A percentile compares a stretch with the other conserved stretches of the same genome.
phyloP scores from a whole-genome alignment of 2,797 vertebrate species.

The Enteromius viviparus region DNA sequence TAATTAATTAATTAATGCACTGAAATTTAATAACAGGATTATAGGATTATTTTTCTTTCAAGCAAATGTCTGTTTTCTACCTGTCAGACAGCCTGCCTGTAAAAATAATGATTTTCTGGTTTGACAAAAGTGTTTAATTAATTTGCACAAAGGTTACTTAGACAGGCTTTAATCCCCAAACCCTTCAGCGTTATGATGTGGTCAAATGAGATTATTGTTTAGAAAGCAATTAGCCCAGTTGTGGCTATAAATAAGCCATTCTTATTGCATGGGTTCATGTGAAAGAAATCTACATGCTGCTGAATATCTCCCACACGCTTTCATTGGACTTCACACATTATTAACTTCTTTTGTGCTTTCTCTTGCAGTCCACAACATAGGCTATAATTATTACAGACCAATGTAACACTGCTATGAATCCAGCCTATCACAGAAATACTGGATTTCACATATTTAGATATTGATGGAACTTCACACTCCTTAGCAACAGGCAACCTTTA shows the following conservation, averaged over 20 bases:
- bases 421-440: not conserved
- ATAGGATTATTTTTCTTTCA: not conserved
- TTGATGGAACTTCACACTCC: constrained; percentile 72
- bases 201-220: not conserved
- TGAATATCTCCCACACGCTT: not conserved
- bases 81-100: not conserved
- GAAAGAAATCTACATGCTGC: not conserved
- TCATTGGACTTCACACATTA: constrained; percentile 29
- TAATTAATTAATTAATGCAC: not conserved
- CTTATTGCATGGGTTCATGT: not conserved
- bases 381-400: not conserved
- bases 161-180: not conserved
- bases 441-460: constrained; percentile 61
- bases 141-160: constrained; percentile 1
- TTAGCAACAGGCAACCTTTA: constrained; percentile 81
- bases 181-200: not conserved
- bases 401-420: not conserved
- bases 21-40: constrained; percentile 26
- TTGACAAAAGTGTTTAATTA: constrained; percentile 4
- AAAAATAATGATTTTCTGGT: constrained; percentile 1
- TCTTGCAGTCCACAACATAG: not conserved
- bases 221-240: not conserved
- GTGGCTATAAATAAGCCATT: constrained; percentile 6
- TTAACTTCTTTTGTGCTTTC: not conserved
- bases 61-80: not conserved